A percentile compares a stretch with the other conserved stretches of the same genome.
These are phyloP conservation scores for Galago senegalensis DNA, from an alignment of 2,797 vertebrate genomes.

Conservation along the genomic window DNA sequence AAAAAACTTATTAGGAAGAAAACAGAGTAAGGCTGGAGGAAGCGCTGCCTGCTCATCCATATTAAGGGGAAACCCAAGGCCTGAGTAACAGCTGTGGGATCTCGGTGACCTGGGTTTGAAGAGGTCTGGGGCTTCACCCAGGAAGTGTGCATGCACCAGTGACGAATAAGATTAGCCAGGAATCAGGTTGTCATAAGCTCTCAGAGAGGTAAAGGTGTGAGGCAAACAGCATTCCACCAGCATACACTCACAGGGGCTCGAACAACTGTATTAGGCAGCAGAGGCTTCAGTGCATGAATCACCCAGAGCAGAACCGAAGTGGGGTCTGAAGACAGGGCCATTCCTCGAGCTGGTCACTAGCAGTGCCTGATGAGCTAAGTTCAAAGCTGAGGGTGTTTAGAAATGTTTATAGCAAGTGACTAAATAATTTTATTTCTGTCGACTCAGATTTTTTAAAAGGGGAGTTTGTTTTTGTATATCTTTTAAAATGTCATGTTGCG, in stretches of 20 bases:
- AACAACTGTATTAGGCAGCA: not conserved
- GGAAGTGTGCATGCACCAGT: not conserved
- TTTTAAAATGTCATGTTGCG: conserved; percentile 4
- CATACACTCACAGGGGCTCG: not conserved
- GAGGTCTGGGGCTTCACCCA: not conserved
- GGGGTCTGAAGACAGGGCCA: not conserved
- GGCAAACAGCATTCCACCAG: not conserved
- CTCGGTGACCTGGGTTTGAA: not conserved
- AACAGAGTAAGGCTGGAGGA: not conserved
- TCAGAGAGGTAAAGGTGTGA: not conserved
- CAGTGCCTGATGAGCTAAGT: not conserved
- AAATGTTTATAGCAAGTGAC: not conserved
- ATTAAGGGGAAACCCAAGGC: not conserved
- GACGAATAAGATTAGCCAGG: not conserved
- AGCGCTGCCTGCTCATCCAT: not conserved
- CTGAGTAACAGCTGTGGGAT: not conserved
- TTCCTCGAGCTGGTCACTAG: not conserved
- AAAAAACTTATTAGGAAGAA: not conserved
- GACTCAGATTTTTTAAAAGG: not conserved
- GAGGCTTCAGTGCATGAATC: not conserved
- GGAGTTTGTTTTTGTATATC: not conserved
- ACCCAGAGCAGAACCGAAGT: not conserved
- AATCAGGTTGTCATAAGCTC: not conserved
- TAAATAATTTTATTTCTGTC: conserved; percentile 13
- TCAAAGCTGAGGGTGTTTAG: not conserved